phyloP scores from a whole-genome alignment of 2,113 vertebrate genomes.

The Hyla sarda region DNA sequence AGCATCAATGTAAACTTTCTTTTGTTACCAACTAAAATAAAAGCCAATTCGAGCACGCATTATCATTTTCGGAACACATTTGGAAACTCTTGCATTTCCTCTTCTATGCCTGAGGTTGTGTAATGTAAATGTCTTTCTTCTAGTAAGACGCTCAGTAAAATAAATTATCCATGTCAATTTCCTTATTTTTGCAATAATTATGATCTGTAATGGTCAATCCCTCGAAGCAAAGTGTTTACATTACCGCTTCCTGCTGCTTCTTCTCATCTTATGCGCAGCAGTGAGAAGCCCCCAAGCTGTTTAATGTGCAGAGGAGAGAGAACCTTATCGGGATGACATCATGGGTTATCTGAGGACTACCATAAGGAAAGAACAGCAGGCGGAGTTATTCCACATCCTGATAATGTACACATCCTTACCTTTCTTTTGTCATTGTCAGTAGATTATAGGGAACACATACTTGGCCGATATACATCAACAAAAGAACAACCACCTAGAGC shows the following conservation, averaged over 20 bases:
- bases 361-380: not conserved
- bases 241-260: constrained; percentile 16
- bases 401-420: not conserved
- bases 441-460: not conserved
- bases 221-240: constrained; percentile 20
- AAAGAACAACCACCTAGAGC: not conserved
- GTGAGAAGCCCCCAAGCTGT: not conserved
- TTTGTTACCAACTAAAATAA: too few species aligned
- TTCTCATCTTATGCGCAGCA: not conserved
- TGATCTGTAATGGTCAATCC: not conserved
- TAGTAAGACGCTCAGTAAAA: not conserved
- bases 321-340: not conserved
- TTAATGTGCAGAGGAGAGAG: constrained; percentile 13
- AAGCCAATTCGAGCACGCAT: not conserved
- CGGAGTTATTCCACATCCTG: not conserved
- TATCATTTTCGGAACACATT: not conserved
- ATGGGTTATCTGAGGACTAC: constrained; percentile 38
- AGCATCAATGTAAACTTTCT: too few species aligned
- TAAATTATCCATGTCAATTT: not conserved
- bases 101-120: not conserved
- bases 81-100: not conserved
- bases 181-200: not conserved
- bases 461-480: not conserved
- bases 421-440: not conserved
- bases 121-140: not conserved